These are phyloP conservation scores for Ciona savignyi DNA, from an alignment of 23 tunicate species.

Conservation along the genomic window DNA sequence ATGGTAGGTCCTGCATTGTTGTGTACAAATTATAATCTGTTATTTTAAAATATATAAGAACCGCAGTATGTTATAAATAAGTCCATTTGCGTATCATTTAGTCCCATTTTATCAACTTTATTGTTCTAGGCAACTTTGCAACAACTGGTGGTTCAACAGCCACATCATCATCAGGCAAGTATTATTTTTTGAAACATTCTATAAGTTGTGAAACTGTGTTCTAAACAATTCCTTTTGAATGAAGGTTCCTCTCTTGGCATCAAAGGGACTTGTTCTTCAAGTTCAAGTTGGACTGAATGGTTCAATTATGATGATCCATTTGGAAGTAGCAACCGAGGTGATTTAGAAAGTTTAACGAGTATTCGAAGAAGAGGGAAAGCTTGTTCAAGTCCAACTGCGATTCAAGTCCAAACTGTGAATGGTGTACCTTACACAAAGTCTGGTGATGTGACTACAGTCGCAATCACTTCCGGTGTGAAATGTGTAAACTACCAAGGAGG, in stretches of 20 bases:
- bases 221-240: too few relatives aligned
- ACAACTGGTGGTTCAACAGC: too few relatives aligned
- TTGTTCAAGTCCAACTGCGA: constrained; percentile 16
- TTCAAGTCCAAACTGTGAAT: constrained; percentile 8
- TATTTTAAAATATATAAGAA: too few relatives aligned
- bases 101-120: too few relatives aligned
- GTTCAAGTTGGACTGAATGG: constrained; percentile 16
- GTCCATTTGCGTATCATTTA: too few relatives aligned
- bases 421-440: constrained; percentile 15
- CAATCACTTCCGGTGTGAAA: constrained; percentile 2
- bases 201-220: too few relatives aligned
- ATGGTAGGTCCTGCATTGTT: too few relatives aligned
- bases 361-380: constrained; percentile 5
- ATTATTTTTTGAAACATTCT: too few relatives aligned
- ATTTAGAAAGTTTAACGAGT: constrained; percentile 14
- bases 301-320: constrained; percentile 14
- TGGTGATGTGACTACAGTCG: not conserved
- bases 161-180: too few relatives aligned
- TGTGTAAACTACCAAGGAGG: constrained; percentile 16
- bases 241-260: not conserved
- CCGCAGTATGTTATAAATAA: too few relatives aligned
- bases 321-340: constrained; percentile 5
- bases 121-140: too few relatives aligned
- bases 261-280: not conserved
- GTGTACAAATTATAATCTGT: too few relatives aligned